A percentile compares a stretch with the other conserved stretches of the same genome.
Conservation (phyloP, 2,888 invertebrate species). For the Reticulitermes lucifugus region DNA sequence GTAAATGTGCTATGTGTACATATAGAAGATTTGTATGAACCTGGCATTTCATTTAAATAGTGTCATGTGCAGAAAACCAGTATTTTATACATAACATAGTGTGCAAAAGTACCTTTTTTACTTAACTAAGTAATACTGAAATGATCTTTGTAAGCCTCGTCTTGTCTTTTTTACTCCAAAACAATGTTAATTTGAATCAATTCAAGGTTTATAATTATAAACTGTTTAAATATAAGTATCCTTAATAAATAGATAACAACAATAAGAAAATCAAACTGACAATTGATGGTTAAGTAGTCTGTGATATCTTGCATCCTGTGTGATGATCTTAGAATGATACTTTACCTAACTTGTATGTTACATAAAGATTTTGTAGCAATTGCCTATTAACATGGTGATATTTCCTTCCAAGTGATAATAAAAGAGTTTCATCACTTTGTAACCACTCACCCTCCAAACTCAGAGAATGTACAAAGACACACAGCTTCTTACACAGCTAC, state of each 20-base stretch:
- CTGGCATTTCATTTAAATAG: background rate
- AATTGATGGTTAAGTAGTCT: slow-evolving; percentile 27
- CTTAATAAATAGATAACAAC: background rate
- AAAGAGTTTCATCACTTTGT: too few species aligned
- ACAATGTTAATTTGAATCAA: background rate
- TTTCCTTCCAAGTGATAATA: too few species aligned
- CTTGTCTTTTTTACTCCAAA: slow-evolving; percentile 24
- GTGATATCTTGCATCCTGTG: slow-evolving; percentile 39
- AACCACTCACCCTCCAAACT: too few species aligned
- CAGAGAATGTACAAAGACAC: too few species aligned
- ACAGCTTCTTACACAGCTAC: too few species aligned
- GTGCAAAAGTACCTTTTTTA: slow-evolving; percentile 3
- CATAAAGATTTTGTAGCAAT: too few species aligned
- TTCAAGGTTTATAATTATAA: slow-evolving; percentile 10
- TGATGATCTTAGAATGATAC: background rate
- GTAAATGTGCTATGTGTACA: background rate
- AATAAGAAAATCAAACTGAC: slow-evolving; percentile 13
- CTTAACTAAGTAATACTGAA: slow-evolving; percentile 3
- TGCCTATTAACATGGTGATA: too few species aligned
- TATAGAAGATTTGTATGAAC: background rate
- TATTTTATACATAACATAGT: slow-evolving; percentile 18
- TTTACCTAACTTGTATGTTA: too few species aligned
- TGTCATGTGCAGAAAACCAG: background rate
- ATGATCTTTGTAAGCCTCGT: slow-evolving; percentile 24
- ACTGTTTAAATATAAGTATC: slow-evolving; percentile 21